Conservation (phyloP, 2,113 vertebrate genomes). For the Vicugna pacos region DNA sequence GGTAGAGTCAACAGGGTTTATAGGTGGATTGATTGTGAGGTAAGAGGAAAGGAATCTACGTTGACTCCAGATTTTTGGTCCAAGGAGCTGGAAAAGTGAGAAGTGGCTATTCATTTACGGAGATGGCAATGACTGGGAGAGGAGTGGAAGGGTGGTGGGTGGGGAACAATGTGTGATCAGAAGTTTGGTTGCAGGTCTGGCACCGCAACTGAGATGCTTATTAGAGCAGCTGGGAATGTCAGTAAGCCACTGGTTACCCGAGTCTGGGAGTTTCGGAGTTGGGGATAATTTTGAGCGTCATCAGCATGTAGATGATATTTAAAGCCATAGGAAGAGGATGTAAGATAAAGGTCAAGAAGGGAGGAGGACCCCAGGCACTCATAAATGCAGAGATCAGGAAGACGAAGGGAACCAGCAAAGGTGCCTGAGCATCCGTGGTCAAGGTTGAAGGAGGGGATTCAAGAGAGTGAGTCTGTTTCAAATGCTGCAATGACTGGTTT, state of each 20-base stretch:
- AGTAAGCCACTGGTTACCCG: not conserved
- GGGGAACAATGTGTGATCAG: not conserved
- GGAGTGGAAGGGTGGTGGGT: fast-evolving
- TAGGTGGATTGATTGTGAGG: not conserved
- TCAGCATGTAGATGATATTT: not conserved
- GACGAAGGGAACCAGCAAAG: not conserved
- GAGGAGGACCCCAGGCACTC: not conserved
- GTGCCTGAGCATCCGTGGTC: not conserved
- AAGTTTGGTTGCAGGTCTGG: not conserved
- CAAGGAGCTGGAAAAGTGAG: not conserved
- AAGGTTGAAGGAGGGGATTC: not conserved
- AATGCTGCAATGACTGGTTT: fast-evolving
- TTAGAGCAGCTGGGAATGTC: not conserved
- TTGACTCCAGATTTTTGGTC: not conserved
- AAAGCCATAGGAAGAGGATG: not conserved
- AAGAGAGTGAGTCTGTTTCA: fast-evolving
- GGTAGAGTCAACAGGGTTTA: not conserved
- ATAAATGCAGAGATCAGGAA: not conserved
- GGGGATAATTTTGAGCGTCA: not conserved
- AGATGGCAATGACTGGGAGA: not conserved
- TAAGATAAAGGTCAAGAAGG: not conserved
- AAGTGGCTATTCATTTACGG: not conserved
- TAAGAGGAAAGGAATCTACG: not conserved
- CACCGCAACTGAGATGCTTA: not conserved
- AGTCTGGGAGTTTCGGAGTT: not conserved